phyloP scores from a whole-genome alignment of 2,113 vertebrate genomes.

The Spea multiplicata region DNA sequence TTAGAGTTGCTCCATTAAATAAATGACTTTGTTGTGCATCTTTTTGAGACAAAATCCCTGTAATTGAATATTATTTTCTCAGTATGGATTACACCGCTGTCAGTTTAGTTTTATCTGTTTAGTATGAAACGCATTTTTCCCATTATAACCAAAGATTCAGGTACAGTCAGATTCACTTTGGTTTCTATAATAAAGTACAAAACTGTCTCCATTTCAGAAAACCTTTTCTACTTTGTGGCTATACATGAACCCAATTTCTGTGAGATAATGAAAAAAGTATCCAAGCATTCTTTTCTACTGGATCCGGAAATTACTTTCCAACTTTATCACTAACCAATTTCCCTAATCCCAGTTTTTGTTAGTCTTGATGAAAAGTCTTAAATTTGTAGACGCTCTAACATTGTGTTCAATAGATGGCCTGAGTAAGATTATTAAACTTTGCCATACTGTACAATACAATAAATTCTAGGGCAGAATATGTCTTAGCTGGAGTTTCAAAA shows the following conservation, averaged over 20 bases:
- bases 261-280: conserved; percentile 46
- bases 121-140: neutral
- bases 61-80: no score
- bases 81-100: neutral
- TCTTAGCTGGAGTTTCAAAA: neutral
- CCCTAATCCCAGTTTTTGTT: conserved; percentile 37
- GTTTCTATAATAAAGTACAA: conserved; percentile 33
- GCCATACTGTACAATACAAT: conserved; percentile 24
- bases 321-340: conserved; percentile 39
- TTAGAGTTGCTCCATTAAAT: no score
- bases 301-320: conserved; percentile 29
- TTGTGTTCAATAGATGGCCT: conserved; percentile 25
- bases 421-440: conserved; percentile 23
- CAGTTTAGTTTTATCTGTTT: neutral
- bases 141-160: conserved; percentile 41
- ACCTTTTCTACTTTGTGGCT: conserved; percentile 33
- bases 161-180: conserved; percentile 39
- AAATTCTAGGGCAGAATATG: neutral
- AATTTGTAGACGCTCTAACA: conserved; percentile 11
- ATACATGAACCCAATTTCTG: conserved; percentile 47
- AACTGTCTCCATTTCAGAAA: conserved; percentile 38
- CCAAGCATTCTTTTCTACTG: conserved; percentile 16
- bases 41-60: no score
- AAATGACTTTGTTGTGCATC: no score
- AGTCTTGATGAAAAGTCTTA: conserved; percentile 26